Conservation (phyloP, 2,797 vertebrate species). For the Setipinna tenuifilis region DNA sequence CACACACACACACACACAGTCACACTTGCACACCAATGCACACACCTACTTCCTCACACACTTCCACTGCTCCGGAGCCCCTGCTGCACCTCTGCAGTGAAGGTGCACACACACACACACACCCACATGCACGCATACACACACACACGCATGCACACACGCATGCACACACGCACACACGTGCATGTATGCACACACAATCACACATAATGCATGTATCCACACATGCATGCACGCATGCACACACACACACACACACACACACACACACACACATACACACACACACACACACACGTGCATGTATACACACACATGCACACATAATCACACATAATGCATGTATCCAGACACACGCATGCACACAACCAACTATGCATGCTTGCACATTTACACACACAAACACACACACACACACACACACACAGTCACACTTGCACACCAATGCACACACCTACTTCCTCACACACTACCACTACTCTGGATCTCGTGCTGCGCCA, state of each 20-base stretch:
- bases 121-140: background rate
- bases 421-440: too few species aligned
- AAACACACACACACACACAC: too few species aligned
- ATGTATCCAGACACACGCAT: background rate
- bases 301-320: background rate
- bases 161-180: background rate
- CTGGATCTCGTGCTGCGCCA: background rate
- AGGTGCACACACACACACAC: background rate
- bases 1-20: too few species aligned
- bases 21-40: background rate
- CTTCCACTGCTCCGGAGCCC: background rate
- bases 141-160: background rate
- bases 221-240: too few species aligned
- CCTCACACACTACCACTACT: background rate
- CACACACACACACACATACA: slow-evolving; percentile 9
- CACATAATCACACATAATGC: background rate
- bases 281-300: slow-evolving; percentile 4
- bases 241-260: slow-evolving; percentile 43
- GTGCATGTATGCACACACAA: too few species aligned
- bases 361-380: too few species aligned
- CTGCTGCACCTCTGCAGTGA: background rate
- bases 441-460: background rate
- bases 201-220: too few species aligned
- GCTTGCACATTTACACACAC: too few species aligned
- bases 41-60: background rate